These are phyloP conservation scores for Adelosebastes latens DNA, from an alignment of 2,797 vertebrate genomes.

Conservation along the genomic window DNA sequence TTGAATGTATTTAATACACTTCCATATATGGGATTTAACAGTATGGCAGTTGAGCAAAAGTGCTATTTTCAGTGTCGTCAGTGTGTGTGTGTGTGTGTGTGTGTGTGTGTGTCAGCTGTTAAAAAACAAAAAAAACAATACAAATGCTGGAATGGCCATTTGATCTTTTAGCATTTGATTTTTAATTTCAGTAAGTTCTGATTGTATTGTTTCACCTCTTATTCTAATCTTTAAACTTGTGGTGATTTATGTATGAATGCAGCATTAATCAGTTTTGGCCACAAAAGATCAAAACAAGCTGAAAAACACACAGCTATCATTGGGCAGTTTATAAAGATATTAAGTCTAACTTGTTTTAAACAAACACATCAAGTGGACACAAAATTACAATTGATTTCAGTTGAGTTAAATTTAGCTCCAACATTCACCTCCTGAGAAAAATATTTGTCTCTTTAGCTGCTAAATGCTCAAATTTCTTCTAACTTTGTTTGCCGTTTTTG, in stretches of 20 bases:
- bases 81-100: not conserved
- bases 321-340: not conserved
- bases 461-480: not conserved
- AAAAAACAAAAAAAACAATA: not conserved
- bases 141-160: not conserved
- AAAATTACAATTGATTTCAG: not conserved
- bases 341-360: not conserved
- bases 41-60: not conserved
- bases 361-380: not conserved
- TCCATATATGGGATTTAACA: not conserved
- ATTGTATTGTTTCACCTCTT: not conserved
- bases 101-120: not conserved
- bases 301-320: not conserved
- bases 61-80: too few species aligned
- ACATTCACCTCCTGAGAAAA: too few species aligned
- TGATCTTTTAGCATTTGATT: not conserved
- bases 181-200: not conserved
- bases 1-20: not conserved
- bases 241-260: not conserved
- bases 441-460: not conserved
- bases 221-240: not conserved
- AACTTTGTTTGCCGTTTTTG: not conserved
- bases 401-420: not conserved
- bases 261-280: not conserved
- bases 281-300: not conserved